Evolutionary conservation across 2,113 vertebrate genomes (phyloP), one percentile per base, ranked within the genome.

Genomic region (Notechis scutatus): DNA sequence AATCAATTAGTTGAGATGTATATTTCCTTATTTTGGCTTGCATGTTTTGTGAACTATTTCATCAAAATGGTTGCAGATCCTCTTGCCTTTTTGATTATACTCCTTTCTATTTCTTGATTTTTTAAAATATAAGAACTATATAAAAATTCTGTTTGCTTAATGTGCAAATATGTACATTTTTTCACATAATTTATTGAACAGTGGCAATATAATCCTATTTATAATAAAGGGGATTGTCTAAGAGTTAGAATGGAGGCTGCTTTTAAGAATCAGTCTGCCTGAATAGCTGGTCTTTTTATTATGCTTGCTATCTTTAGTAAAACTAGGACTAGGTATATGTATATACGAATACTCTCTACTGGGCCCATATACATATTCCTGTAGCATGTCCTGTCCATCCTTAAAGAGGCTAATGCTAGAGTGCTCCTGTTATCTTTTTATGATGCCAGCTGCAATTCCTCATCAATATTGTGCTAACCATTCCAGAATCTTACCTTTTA

Each of bases 21-120:
- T 93, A 94, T 52, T 94, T 88, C 88, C 1, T 0, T 95, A n/a
- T 94, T 87, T 95, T 64, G 91, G 24, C 89, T 81, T 89, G 2
- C 0, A 23, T 89, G 92, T 90, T 95, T 85, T 61, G 3, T n/a
- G 86, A 89, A 4, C 54, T 24, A 14, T 89, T 0, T 0, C 21
- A 29, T 34, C 92, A 89, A 69, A 89, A 42, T 87, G 39, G 91
- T 1, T 0, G 61, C 90, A 85, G 42, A 64, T 93, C 88, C 39
- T 87, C 61, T 95, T 18, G 50, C 91, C 94, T 87, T 39, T 85
- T 42, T 85, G 39, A 85, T 55, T 54, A 54, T 47, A 85, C 21
- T 0, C 4, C 4, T 50, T 85, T 92, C 87, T 26, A 45, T 92
- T 92, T 90, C 29, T 87, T 50, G 11, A 81, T 69, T 92, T 47